phyloP scores from a whole-genome alignment of 1,140 invertebrate species.

The Batillaria attramentaria region DNA sequence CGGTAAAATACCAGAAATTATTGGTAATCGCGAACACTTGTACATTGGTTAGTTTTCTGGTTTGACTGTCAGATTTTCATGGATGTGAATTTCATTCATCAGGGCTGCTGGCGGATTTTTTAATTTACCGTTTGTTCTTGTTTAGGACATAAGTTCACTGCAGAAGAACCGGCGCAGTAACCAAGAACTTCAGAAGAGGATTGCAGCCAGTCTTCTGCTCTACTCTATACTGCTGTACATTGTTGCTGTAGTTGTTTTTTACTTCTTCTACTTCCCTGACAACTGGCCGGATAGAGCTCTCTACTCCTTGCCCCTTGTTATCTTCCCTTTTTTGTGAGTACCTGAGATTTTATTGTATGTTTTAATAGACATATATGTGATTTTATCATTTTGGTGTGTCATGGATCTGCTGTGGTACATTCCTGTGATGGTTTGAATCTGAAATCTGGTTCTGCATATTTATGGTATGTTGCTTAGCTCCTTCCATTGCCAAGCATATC shows the following conservation, averaged over 20 bases:
- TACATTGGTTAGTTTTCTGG: background rate
- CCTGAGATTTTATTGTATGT: background rate
- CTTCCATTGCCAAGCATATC: too few relatives aligned
- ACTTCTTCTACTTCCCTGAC: slow-evolving; percentile 84
- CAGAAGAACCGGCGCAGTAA: slow-evolving; percentile 85
- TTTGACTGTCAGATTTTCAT: background rate
- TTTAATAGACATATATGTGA: background rate
- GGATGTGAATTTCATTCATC: background rate
- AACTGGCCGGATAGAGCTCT: slow-evolving; percentile 80
- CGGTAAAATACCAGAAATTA: background rate
- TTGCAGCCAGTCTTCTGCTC: slow-evolving; percentile 84
- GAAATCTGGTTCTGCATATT: background rate
- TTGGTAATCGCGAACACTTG: background rate
- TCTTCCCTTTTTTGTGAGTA: slow-evolving; percentile 87
- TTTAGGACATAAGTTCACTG: slow-evolving; percentile 83
- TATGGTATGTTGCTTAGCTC: too few relatives aligned
- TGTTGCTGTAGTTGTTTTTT: slow-evolving; percentile 81
- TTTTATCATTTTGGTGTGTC: background rate
- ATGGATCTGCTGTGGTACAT: background rate
- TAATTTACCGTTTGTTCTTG: background rate
- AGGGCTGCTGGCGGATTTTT: background rate
- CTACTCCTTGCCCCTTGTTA: slow-evolving; percentile 81
- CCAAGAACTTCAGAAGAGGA: slow-evolving; percentile 83
- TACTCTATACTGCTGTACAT: slow-evolving; percentile 87
- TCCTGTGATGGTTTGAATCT: background rate